Evolutionary conservation across 2,888 invertebrate species (phyloP), one percentile per base, ranked within the genome.

Genomic region (Ormyrus thymus): DNA sequence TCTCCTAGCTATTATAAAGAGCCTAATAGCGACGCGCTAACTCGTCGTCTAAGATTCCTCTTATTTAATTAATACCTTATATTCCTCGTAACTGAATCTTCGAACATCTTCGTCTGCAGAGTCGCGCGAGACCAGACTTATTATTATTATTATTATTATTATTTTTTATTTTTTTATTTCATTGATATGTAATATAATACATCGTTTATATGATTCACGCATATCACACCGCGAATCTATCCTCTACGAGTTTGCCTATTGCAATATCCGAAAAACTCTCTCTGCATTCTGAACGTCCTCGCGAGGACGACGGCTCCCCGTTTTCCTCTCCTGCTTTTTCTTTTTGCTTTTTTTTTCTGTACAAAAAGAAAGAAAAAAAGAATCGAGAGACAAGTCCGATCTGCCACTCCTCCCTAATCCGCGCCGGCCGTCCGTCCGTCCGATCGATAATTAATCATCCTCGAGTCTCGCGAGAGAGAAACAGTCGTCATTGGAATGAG

Each of bases 401-500:
- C 29, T 29, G 29, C 29, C 29, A 29, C 29, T 29, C 29, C 29
- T 29, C 4, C 29, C 29, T 29, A 29, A 29, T 29, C 29, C 29
- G 29, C 29, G 29, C 29, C 29, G 29, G 29, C 29, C 29, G 29
- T 29, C 29, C 29, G 29, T 29, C 29, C 29, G 29, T 29, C 29
- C 29, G 29, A 29, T 29, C 29, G 29, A 29, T 29, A 29, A 29
- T 29, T 29, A 29, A 29, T 29, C 29, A 4, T 29, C 29, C 29
- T 29, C 29, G 29, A 29, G 29, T 29, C 4, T 29, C 29, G 29
- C 29, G 29, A 29, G 29, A 29, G 29, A 29, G 29, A 29, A 72
- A 68, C 80, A 75, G 82, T 83, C 83, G 82, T 82, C 81, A 83
- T 81, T 83, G 82, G 84, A 83, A 84, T 83, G 82, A 84, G 83